Percentiles rank a stretch among this genome's conserved stretches.
Conservation (phyloP, 2,888 invertebrate genomes). For the Drosophila merina region DNA sequence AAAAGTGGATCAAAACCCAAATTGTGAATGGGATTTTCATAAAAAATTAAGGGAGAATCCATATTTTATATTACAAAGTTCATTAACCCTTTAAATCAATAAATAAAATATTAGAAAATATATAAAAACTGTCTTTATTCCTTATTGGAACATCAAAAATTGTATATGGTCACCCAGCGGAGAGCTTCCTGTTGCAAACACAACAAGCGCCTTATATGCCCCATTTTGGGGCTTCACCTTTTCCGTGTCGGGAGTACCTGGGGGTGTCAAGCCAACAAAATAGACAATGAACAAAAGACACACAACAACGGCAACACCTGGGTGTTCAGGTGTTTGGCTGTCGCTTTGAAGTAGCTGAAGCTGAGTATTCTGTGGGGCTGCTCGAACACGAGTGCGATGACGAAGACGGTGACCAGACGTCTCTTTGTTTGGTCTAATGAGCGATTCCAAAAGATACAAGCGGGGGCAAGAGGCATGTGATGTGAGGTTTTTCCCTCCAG, state of each 20-base stretch:
- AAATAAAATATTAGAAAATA: not conserved
- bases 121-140: no score
- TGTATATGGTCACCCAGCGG: not conserved
- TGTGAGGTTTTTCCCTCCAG: not conserved
- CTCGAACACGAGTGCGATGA: slow-evolving; percentile 40
- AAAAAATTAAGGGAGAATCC: no score
- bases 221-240: not conserved
- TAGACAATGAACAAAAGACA: slow-evolving; percentile 17
- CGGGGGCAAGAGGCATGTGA: not conserved
- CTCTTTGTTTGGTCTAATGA: slow-evolving; percentile 70
- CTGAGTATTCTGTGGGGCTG: slow-evolving; percentile 31
- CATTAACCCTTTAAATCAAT: not conserved
- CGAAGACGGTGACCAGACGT: slow-evolving; percentile 42
- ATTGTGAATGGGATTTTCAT: no score
- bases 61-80: not conserved
- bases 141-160: not conserved
- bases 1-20: not conserved
- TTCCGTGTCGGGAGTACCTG: slow-evolving; percentile 1
- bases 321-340: slow-evolving; percentile 26
- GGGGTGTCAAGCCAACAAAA: slow-evolving; percentile 25
- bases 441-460: slow-evolving; percentile 30
- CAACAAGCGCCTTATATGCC: slow-evolving; percentile 30
- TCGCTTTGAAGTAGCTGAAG: slow-evolving; percentile 41
- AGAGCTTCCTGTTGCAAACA: slow-evolving; percentile 11
- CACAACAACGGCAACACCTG: slow-evolving; percentile 44